These are phyloP conservation scores for Silurus asotus DNA, from an alignment of 2,113 vertebrate genomes.

Conservation along the genomic window DNA sequence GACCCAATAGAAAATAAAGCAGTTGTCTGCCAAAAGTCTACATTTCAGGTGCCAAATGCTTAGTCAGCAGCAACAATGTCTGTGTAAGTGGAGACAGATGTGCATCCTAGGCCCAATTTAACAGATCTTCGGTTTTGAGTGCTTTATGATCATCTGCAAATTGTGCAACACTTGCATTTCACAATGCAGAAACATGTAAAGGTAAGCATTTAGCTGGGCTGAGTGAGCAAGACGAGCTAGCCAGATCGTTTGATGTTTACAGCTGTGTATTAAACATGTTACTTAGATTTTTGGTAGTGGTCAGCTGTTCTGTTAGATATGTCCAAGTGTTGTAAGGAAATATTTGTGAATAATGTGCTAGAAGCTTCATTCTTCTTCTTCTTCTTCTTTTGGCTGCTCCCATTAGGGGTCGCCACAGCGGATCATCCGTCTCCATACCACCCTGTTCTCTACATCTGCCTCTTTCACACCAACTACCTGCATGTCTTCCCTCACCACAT, in stretches of 20 bases:
- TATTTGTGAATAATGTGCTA: neutral
- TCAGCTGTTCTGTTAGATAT: neutral
- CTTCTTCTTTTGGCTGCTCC: no score
- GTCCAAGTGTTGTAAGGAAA: neutral
- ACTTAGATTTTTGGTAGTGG: neutral
- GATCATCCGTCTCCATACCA: no score
- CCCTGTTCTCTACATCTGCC: no score
- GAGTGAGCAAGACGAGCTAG: neutral
- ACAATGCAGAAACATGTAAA: neutral
- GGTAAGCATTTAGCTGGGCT: neutral
- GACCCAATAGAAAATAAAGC: neutral
- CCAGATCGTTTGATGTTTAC: neutral
- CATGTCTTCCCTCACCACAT: no score
- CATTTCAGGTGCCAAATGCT: neutral
- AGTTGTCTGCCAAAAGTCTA: slow-evolving; percentile 3
- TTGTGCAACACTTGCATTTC: neutral
- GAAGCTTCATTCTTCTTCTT: neutral
- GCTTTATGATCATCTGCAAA: slow-evolving; percentile 2
- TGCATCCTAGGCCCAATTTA: neutral
- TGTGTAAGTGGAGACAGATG: neutral
- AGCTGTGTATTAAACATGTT: neutral
- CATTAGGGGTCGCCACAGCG: no score
- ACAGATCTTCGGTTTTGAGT: slow-evolving; percentile 1
- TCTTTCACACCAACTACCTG: no score
- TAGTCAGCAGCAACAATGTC: slow-evolving; percentile 1